Conservation (phyloP, 2,113 vertebrate genomes). For the Alectura lathami region DNA sequence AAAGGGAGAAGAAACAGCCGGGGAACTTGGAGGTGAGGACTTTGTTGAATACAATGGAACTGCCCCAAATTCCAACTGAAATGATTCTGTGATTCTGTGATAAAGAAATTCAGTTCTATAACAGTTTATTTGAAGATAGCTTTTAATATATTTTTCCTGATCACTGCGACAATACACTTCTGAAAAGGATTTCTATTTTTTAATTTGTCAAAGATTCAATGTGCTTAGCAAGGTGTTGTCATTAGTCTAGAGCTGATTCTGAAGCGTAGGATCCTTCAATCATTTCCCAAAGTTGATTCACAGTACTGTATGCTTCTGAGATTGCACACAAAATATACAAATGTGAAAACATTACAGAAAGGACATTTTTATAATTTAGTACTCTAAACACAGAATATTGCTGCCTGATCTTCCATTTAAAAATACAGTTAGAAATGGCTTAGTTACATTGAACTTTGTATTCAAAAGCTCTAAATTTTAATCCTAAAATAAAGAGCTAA, state of each 20-base stretch:
- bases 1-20: neutral
- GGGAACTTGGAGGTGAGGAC: neutral
- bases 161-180: neutral
- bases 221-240: neutral
- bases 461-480: neutral
- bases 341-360: neutral
- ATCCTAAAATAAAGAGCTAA: constrained; percentile 47
- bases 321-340: neutral
- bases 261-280: neutral
- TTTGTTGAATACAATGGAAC: neutral
- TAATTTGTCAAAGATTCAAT: neutral
- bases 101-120: neutral
- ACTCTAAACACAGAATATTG: neutral
- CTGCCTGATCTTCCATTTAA: neutral
- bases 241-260: neutral
- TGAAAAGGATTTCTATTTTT: neutral
- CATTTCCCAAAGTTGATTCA: neutral
- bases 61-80: too few species aligned
- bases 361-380: neutral
- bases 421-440: neutral
- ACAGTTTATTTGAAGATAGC: neutral
- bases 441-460: neutral
- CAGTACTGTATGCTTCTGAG: neutral
- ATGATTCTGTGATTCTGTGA: too few species aligned
- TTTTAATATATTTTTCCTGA: neutral